Percentiles rank a stretch among this genome's conserved stretches.
These are phyloP conservation scores for Bombyx mandarina DNA, from an alignment of 1,140 invertebrate genomes.

Conservation along the genomic window DNA sequence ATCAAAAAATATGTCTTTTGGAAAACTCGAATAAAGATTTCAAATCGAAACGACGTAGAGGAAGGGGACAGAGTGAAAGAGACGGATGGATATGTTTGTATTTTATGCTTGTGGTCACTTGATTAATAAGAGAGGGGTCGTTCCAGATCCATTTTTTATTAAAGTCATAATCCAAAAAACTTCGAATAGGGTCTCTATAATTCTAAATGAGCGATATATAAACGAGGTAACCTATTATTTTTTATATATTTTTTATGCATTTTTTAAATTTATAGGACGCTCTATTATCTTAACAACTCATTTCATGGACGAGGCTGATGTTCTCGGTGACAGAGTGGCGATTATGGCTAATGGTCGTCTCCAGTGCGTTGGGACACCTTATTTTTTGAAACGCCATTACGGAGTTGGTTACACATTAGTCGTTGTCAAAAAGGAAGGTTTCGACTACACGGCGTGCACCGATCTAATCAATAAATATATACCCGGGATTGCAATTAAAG, in stretches of 20 bases:
- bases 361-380: constrained; percentile 75
- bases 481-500: constrained; percentile 32
- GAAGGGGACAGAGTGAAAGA: too few relatives aligned
- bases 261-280: constrained; percentile 46
- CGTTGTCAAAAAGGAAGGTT: constrained; percentile 53
- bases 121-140: too few relatives aligned
- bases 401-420: constrained; percentile 83
- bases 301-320: constrained; percentile 98
- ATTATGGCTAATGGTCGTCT: constrained; percentile 89
- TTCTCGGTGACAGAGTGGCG: constrained; percentile 92
- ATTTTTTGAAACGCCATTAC: constrained; percentile 77
- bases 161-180: too few relatives aligned
- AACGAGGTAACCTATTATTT: neutral
- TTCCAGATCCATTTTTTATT: too few relatives aligned
- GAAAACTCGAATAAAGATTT: too few relatives aligned
- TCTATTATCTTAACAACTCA: constrained; percentile 96
- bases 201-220: neutral
- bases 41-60: too few relatives aligned
- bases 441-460: constrained; percentile 32
- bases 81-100: too few relatives aligned
- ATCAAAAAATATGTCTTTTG: too few relatives aligned
- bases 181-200: too few relatives aligned
- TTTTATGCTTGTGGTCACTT: too few relatives aligned
- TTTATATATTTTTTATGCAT: too few relatives aligned
- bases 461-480: constrained; percentile 42